These are phyloP conservation scores for Mellivora capensis DNA, from an alignment of 2,113 vertebrate genomes.

Conservation along the genomic window DNA sequence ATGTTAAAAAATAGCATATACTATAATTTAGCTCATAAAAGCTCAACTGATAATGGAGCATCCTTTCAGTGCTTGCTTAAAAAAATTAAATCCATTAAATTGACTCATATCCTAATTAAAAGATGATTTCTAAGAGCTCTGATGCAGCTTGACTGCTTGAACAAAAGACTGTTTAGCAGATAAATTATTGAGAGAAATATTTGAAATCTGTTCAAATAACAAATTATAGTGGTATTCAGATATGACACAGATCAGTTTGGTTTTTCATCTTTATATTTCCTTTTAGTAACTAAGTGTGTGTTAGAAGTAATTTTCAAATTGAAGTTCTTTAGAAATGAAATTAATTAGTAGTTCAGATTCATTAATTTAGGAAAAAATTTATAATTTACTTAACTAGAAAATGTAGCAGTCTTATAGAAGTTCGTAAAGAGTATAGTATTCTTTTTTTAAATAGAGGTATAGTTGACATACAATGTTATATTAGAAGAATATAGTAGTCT, in stretches of 20 bases:
- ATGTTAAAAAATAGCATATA: conserved; percentile 15
- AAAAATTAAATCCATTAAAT: conserved; percentile 49
- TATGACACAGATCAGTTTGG: conserved; percentile 20
- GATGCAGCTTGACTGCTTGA: conserved; percentile 2
- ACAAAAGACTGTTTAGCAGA: conserved; percentile 1
- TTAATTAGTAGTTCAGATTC: conserved; percentile 35
- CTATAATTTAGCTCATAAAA: not conserved
- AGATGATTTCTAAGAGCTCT: conserved; percentile 38
- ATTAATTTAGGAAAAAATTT: conserved; percentile 28
- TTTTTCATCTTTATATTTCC: conserved; percentile 40
- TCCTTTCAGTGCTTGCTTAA: conserved; percentile 12
- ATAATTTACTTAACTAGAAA: not conserved
- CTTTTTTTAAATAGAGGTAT: not conserved
- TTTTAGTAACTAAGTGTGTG: conserved; percentile 27
- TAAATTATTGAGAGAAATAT: conserved; percentile 20
- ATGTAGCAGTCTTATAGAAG: not conserved
- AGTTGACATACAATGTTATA: not conserved
- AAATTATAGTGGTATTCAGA: not conserved
- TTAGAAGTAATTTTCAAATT: conserved; percentile 53
- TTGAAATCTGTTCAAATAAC: conserved; percentile 14
- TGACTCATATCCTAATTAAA: conserved; percentile 41
- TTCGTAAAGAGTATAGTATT: not conserved
- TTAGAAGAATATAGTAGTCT: not conserved
- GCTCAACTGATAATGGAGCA: not conserved
- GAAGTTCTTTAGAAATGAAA: conserved; percentile 42